These are phyloP conservation scores for Lysandra bellargus DNA, from an alignment of 2,888 invertebrate species.

Conservation along the genomic window DNA sequence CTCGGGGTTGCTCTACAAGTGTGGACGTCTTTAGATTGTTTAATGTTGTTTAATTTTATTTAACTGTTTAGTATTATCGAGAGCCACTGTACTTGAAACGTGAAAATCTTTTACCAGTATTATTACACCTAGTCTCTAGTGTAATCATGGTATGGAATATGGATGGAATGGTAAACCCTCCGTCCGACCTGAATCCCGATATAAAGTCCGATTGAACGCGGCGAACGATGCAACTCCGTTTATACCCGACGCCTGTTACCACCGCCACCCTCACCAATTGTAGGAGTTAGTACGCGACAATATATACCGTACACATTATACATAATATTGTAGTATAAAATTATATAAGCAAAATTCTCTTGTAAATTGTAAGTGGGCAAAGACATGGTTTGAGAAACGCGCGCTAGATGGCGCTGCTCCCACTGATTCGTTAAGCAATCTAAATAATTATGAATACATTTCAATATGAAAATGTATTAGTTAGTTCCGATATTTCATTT, in stretches of 20 bases:
- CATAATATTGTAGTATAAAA: neutral
- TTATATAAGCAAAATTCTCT: neutral
- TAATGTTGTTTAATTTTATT: too few species aligned
- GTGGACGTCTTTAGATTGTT: too few species aligned
- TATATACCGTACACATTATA: neutral
- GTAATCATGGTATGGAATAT: too few species aligned
- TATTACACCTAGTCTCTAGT: too few species aligned
- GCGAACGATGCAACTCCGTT: conserved; percentile 14
- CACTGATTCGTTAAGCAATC: neutral
- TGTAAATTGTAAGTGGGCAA: neutral
- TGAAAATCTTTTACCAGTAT: too few species aligned
- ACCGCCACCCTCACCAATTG: conserved; percentile 22
- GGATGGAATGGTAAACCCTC: too few species aligned
- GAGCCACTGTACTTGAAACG: too few species aligned
- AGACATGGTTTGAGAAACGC: neutral
- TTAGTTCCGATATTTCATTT: neutral
- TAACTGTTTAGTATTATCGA: too few species aligned
- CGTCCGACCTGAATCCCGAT: too few species aligned
- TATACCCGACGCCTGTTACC: neutral
- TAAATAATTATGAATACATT: neutral
- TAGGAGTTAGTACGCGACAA: conserved; percentile 21
- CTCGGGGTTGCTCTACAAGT: too few species aligned
- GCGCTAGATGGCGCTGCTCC: neutral
- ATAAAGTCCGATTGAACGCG: neutral
- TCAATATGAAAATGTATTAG: neutral